Base-by-base conservation (phyloP, 2,888 invertebrate genomes). In the Tricholauxania praeusta region DNA sequence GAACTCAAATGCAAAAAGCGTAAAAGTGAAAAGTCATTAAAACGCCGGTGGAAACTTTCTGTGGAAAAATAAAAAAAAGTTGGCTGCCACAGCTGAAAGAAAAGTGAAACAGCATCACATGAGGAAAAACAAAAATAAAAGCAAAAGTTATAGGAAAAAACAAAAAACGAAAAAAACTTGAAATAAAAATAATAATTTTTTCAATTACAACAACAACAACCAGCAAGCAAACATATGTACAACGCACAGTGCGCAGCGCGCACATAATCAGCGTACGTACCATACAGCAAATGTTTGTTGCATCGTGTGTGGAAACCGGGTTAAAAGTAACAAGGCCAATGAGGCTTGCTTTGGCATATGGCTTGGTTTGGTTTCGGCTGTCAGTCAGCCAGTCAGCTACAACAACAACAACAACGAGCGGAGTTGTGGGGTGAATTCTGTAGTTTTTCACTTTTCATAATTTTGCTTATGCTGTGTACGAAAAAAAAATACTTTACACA, bases 321-420 rank as follows among this genome's bases (percentile, higher is more conserved):
- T 80, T 80, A 80, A 79, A 78, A 76, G 80, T 75, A 80, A 80
- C 79, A 81, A 81, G 81, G 81, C 77, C 81, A 77, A 63, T 28
- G 68, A n/a, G 19, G 51, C 51, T 67, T 48, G 67, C 10, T 39
- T 39, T 39, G 39, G 39, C 39, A 39, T n/a, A n/a, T 39, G 39
- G 39, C 39, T 39, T 39, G 39, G 39, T 39, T 39, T 39, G 39
- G 39, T 39, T 39, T 39, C 39, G 39, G 39, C 39, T 39, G 39
- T 39, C 39, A 39, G 39, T 39, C 39, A 39, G 39, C 10, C 39
- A 39, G 39, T 39, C 39, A 39, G 39, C 39, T 5, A 7, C 32
- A 32, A 7, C 32, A 32, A 7, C 32, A 39, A 10, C 39, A 10
- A 10, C 10, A 39, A 39, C 39, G 1, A 39, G 39, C 39, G 2